Percentiles rank a stretch among this genome's conserved stretches.
These are phyloP conservation scores for Ophioninae sp. DNA, from an alignment of 2,888 invertebrate species.

Conservation along the genomic window DNA sequence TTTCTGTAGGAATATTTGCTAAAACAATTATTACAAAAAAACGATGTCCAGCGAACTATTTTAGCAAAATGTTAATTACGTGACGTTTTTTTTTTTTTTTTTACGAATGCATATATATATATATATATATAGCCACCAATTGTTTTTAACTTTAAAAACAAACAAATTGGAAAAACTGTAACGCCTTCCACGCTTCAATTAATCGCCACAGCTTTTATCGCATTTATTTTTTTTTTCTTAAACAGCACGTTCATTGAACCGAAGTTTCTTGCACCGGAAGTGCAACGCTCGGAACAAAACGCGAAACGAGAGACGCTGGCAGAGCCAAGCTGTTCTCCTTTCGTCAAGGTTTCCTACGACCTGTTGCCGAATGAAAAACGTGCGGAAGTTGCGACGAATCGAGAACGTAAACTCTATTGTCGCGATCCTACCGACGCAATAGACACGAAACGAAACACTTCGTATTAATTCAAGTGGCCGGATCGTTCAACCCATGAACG, in stretches of 20 bases:
- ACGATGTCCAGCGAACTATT: background rate
- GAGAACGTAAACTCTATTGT: constrained; percentile 52
- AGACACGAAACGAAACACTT: constrained; percentile 14
- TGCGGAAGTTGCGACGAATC: constrained; percentile 48
- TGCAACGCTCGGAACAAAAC: constrained; percentile 51
- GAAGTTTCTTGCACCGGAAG: constrained; percentile 42
- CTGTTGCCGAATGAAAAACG: constrained; percentile 16
- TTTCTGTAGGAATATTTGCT: background rate
- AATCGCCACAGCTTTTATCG: constrained; percentile 22
- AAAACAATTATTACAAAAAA: background rate
- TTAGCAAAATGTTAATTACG: background rate
- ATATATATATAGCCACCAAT: too few relatives aligned
- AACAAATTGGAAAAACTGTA: constrained; percentile 18
- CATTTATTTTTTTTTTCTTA: constrained; percentile 22
- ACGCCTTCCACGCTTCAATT: constrained; percentile 34
- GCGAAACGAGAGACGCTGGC: constrained; percentile 27
- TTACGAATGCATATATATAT: too few relatives aligned
- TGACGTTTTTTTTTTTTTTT: too few relatives aligned
- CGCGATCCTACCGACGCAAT: constrained; percentile 10
- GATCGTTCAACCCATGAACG: background rate
- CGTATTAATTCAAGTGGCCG: background rate
- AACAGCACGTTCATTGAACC: constrained; percentile 25
- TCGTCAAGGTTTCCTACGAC: constrained; percentile 1
- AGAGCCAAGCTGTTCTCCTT: background rate
- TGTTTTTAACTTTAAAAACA: background rate